phyloP scores from a whole-genome alignment of 2,797 vertebrate genomes.

The Choloepus didactylus region DNA sequence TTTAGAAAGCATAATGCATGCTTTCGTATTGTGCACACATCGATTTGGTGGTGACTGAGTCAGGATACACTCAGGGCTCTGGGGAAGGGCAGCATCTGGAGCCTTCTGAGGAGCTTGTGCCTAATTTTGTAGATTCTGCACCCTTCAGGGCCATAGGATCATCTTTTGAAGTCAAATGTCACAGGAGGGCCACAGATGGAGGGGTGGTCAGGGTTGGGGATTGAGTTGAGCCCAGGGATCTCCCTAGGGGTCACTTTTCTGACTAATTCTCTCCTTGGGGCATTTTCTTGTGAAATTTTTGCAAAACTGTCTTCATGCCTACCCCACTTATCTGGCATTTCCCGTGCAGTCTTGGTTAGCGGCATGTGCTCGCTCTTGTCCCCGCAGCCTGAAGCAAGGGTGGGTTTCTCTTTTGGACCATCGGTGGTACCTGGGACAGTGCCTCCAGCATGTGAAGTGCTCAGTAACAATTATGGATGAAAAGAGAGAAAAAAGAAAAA shows the following conservation, averaged over 20 bases:
- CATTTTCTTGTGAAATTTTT: conserved; percentile 66
- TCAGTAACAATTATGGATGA: neutral
- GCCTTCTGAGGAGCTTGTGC: neutral
- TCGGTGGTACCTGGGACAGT: neutral
- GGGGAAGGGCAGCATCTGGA: no score
- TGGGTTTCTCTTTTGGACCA: conserved; percentile 42
- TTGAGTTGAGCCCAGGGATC: conserved; percentile 33
- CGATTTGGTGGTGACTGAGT: neutral
- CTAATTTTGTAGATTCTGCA: neutral
- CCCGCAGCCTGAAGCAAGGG: neutral
- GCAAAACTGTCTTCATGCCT: neutral
- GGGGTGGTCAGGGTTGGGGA: rapidly evolving
- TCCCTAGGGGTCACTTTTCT: conserved; percentile 52
- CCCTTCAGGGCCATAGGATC: neutral
- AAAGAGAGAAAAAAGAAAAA: conserved; percentile 30
- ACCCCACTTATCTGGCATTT: conserved; percentile 30
- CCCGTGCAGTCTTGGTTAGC: neutral
- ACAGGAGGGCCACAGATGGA: rapidly evolving
- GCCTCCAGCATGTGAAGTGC: neutral
- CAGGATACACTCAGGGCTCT: rapidly evolving
- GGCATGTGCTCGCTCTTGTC: neutral
- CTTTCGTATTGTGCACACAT: rapidly evolving
- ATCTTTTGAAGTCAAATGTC: neutral
- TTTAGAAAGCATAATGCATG: neutral
- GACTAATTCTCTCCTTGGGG: conserved; percentile 34